These are phyloP conservation scores for Porites australiensis DNA, from an alignment of 64 coral and sea anemone species.

Conservation along the genomic window DNA sequence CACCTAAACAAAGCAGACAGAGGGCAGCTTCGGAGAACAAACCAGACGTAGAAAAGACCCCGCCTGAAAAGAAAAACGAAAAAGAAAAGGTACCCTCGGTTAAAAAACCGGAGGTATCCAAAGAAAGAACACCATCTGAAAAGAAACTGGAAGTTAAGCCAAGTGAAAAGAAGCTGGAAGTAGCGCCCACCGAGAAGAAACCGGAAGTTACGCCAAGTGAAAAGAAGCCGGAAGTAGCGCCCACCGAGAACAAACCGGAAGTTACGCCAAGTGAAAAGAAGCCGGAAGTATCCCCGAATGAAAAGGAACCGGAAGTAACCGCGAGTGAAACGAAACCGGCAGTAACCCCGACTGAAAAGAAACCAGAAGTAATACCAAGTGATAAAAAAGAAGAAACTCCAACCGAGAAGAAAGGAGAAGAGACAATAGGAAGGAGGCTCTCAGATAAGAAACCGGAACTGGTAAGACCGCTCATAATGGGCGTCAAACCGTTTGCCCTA, in stretches of 20 bases:
- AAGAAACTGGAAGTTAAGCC: conserved; percentile 14
- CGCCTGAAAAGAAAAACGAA: neutral
- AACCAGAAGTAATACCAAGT: neutral
- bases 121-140: neutral
- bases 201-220: neutral
- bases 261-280: neutral
- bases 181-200: neutral
- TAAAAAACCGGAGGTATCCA: neutral
- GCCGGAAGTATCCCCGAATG: neutral
- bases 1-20: neutral
- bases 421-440: neutral
- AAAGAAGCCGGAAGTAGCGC: neutral
- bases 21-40: neutral
- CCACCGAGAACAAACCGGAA: neutral
- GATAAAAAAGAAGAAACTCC: too few species aligned
- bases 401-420: neutral
- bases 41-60: neutral
- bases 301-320: neutral
- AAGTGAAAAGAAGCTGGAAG: conserved; percentile 38
- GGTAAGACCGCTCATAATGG: conserved; percentile 11
- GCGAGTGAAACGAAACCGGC: conserved; percentile 37
- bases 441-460: conserved; percentile 15
- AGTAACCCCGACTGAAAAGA: neutral
- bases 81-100: too few species aligned
- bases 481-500: conserved; percentile 25